Base-by-base conservation (phyloP, 1,140 invertebrate species). In the Drosophila simulans region DNA sequence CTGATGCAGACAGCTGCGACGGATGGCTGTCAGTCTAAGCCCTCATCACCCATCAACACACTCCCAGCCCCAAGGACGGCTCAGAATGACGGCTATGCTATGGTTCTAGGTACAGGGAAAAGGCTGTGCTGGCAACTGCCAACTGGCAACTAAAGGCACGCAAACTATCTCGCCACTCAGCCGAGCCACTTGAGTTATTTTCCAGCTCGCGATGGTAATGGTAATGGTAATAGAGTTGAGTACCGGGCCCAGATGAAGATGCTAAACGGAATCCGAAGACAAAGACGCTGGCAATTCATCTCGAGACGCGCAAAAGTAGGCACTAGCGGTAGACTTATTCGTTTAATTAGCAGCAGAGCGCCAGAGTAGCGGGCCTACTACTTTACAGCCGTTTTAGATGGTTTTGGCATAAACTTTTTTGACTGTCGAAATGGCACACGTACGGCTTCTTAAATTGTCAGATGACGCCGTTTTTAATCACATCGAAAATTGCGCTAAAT, bases 401-500 rank as follows among this genome's bases (percentile, higher is more conserved):
- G 20, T 31, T 40, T 22, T 64, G 34, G 15, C 58, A 34, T 51
- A 39, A 42, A 64, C 58, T 52, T 66, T 66, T 55, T 42, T 34
- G 25, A 17, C 27, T 27, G 7, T 5, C 1, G 13, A 37, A 56
- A 70, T 70, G 46, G 42, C 65, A n/a, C 75, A 78, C 74, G 74
- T 78, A 49, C 31, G 42, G 53, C 27, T 22, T 54, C 51, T 43
- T 53, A 70, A 73, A 74, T 51, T 34, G 48, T 51, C 58, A 35
- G 42, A 60, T 62, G 43, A 46, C 46, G 59, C 45, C 58, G 73
- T 68, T 86, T 86, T 79, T 82, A 86, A 82, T 88, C 75, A 72
- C 48, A 79, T 31, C 64, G 78, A 75, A 88, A 88, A 78, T 86
- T 86, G 83, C 49, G 78, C 65, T 75, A 64, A 82, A 88, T 88